These are phyloP conservation scores for Neuroterus valhalla DNA, from an alignment of 1,140 invertebrate genomes.

Conservation along the genomic window DNA sequence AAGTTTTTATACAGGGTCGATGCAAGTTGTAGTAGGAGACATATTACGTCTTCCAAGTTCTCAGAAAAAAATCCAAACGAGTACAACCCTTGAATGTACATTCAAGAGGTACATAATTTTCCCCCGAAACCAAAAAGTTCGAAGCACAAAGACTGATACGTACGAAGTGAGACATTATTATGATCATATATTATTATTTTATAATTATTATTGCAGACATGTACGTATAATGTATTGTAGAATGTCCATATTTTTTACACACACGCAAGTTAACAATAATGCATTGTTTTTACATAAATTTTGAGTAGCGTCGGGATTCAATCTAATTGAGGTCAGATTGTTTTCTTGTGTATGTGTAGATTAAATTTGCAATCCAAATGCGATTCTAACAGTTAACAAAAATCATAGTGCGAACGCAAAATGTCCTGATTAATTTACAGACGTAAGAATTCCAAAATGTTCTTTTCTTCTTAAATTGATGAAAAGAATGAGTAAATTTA, in stretches of 20 bases:
- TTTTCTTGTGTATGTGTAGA: conserved; percentile 2
- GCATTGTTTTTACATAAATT: neutral
- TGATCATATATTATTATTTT: conserved; percentile 48
- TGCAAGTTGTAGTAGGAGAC: conserved; percentile 41
- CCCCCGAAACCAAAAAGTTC: conserved; percentile 49
- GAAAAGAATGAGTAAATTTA: neutral
- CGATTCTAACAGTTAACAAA: too few species aligned
- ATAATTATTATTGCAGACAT: conserved; percentile 23
- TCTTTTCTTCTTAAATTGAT: neutral
- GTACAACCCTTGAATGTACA: conserved; percentile 2
- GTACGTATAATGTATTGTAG: conserved; percentile 24
- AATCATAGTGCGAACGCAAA: conserved; percentile 32
- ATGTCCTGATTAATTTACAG: neutral
- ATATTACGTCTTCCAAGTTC: conserved; percentile 62
- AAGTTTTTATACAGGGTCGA: conserved; percentile 33
- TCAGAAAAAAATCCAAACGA: conserved; percentile 35
- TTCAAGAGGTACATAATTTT: conserved; percentile 24
- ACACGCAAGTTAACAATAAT: conserved; percentile 4
- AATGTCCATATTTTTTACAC: conserved; percentile 33
- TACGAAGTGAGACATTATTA: conserved; percentile 58
- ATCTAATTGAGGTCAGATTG: conserved; percentile 37
- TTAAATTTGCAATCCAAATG: neutral
- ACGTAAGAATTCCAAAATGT: too few species aligned
- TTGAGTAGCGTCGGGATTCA: neutral
- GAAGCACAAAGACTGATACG: conserved; percentile 61